Conservation (phyloP, 2,797 vertebrate genomes). For the Hydrocynus forskahlii region DNA sequence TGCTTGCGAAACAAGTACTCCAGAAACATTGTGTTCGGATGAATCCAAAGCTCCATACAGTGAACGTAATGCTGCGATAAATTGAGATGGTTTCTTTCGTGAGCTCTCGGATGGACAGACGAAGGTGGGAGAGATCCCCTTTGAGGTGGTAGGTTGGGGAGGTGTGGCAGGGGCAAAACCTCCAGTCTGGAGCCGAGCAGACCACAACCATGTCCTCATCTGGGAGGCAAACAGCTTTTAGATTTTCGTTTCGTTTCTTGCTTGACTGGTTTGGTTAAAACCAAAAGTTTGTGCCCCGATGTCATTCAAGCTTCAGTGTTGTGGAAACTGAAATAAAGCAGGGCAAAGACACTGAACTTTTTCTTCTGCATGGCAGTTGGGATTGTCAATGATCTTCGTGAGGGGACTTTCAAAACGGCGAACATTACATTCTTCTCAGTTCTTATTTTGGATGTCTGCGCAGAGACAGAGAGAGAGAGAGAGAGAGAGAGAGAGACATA, state of each 20-base stretch:
- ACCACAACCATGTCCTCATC: too few relatives aligned
- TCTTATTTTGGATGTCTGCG: neutral
- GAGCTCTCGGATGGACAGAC: neutral
- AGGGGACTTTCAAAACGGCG: neutral
- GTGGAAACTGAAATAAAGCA: too few relatives aligned
- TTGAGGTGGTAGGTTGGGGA: neutral
- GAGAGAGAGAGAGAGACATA: neutral
- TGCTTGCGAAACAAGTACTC: neutral
- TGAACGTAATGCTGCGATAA: neutral
- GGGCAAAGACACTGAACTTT: neutral
- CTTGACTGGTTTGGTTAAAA: too few relatives aligned
- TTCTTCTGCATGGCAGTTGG: neutral
- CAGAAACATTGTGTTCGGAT: neutral
- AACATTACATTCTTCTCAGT: conserved; percentile 25
- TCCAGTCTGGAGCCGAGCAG: too few relatives aligned
- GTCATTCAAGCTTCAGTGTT: too few relatives aligned
- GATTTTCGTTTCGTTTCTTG: too few relatives aligned
- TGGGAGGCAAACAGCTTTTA: too few relatives aligned
- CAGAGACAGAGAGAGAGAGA: neutral
- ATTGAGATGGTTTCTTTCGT: neutral
- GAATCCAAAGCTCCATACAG: neutral
- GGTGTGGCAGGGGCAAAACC: neutral
- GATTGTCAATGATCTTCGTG: neutral
- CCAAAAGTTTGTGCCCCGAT: too few relatives aligned
- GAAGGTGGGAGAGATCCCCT: too few relatives aligned